Evolutionary conservation across 2,888 invertebrate species (phyloP).

Genomic region (Cybosia mesomella): DNA sequence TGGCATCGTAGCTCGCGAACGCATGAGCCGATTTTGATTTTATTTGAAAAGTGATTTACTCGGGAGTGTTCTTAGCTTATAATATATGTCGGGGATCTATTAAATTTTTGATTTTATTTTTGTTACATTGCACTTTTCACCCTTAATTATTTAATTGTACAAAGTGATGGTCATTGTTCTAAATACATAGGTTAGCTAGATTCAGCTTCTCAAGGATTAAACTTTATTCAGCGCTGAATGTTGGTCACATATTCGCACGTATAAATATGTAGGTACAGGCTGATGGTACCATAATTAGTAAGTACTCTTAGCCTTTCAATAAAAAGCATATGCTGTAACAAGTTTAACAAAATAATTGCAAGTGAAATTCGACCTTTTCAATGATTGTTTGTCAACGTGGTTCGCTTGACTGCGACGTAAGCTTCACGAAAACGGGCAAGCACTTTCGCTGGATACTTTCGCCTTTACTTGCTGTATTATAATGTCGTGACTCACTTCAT

Average conservation of each 20-base stretch:
- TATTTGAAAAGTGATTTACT: too few species aligned
- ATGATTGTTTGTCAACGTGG: constrained; percentile 42
- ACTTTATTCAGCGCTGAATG: neutral
- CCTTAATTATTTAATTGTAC: too few species aligned
- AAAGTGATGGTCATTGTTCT: too few species aligned
- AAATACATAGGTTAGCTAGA: too few species aligned
- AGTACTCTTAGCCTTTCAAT: neutral
- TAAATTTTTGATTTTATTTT: too few species aligned
- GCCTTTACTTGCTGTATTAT: constrained; percentile 67
- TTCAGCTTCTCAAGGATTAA: neutral
- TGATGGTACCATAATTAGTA: too few species aligned
- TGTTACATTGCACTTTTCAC: too few species aligned
- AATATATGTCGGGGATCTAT: too few species aligned
- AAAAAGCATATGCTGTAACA: neutral
- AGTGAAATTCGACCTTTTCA: constrained; percentile 63
- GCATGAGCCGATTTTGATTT: too few species aligned
- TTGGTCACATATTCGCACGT: neutral
- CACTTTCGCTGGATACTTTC: constrained; percentile 82
- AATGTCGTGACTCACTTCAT: constrained; percentile 69
- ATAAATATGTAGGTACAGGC: neutral
- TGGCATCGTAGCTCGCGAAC: too few species aligned
- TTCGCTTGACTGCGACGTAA: constrained; percentile 19
- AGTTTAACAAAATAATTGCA: constrained; percentile 40
- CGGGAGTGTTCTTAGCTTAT: too few species aligned
- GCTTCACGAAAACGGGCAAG: constrained; percentile 48